These are phyloP conservation scores for Gymnorhina tibicen DNA, from an alignment of 2,113 vertebrate species.

Conservation along the genomic window DNA sequence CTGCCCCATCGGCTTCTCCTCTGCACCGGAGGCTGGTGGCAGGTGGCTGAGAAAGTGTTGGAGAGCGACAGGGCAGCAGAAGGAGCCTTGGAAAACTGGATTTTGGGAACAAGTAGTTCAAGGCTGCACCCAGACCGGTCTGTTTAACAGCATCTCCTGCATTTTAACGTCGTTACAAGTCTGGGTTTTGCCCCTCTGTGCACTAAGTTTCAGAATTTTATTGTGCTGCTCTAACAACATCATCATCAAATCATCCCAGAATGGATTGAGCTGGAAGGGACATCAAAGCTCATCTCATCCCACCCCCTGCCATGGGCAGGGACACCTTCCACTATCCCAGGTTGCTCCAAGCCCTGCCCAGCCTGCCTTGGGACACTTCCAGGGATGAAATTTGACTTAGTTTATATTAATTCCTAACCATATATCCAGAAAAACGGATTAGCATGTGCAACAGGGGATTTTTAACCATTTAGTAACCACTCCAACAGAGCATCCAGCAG, in stretches of 20 bases:
- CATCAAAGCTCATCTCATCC: not conserved
- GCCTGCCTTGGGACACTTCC: not conserved
- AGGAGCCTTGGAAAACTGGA: not conserved
- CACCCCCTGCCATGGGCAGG: not conserved
- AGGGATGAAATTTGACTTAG: not conserved
- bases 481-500: rapidly evolving
- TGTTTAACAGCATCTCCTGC: not conserved
- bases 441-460: rapidly evolving
- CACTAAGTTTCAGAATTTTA: rapidly evolving
- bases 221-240: not conserved
- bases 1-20: rapidly evolving
- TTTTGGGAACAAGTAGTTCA: not conserved
- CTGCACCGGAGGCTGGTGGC: not conserved
- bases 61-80: not conserved
- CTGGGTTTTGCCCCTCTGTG: not conserved
- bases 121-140: not conserved
- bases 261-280: not conserved
- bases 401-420: not conserved
- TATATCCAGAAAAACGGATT: not conserved
- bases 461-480: not conserved
- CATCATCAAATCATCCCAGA: not conserved
- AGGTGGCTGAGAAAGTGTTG: not conserved
- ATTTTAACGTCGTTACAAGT: rapidly evolving
- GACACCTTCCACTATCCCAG: not conserved
- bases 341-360: not conserved